These are phyloP conservation scores for Petrolisthes cinctipes DNA, from an alignment of 2,888 invertebrate genomes.

Conservation along the genomic window DNA sequence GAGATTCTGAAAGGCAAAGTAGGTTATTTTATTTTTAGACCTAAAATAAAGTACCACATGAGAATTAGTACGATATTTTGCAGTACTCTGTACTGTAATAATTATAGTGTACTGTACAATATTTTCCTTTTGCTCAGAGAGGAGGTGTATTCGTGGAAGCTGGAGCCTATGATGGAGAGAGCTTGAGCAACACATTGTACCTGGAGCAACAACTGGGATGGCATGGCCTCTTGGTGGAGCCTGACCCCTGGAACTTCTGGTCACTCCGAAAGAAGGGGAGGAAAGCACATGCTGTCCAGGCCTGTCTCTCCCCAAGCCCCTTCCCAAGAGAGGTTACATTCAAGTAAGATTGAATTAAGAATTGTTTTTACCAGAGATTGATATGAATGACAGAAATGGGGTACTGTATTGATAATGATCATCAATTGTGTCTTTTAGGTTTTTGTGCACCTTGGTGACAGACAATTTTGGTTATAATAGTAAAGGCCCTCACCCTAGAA, in stretches of 20 bases:
- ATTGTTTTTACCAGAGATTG: no score
- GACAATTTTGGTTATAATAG: not conserved
- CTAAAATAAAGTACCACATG: no score
- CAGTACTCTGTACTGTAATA: no score
- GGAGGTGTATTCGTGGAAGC: constrained; percentile 59
- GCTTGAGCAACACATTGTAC: constrained; percentile 59
- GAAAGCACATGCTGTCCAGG: constrained; percentile 48
- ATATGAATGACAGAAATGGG: not conserved
- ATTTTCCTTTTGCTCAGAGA: not conserved
- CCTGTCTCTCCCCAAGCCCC: constrained; percentile 58
- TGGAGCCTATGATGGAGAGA: constrained; percentile 63
- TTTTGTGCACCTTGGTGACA: not conserved
- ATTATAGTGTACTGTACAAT: not conserved
- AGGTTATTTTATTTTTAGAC: not conserved
- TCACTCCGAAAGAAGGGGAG: constrained; percentile 46
- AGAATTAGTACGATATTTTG: no score
- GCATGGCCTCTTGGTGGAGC: constrained; percentile 61
- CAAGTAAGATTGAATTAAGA: constrained; percentile 29
- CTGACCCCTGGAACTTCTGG: constrained; percentile 64
- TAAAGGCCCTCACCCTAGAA: not conserved
- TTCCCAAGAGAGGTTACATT: constrained; percentile 51
- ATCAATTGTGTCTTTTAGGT: not conserved
- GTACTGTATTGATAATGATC: not conserved
- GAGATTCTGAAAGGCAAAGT: constrained; percentile 51
- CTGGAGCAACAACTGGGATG: constrained; percentile 58